Conservation (phyloP, 2,113 vertebrate genomes). For the Alligator mississippiensis region DNA sequence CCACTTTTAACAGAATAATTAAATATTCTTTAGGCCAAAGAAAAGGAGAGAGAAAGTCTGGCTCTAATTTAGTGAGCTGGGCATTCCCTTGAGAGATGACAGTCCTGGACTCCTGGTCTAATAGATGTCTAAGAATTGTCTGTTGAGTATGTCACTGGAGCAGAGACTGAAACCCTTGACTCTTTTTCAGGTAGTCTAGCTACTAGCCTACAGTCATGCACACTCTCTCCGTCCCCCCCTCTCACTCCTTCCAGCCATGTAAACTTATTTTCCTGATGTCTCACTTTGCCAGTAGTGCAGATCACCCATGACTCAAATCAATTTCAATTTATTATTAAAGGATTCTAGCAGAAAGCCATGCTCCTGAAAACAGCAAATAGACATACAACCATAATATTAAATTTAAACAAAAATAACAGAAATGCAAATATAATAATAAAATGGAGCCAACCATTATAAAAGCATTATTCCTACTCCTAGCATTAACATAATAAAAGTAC, state of each 20-base stretch:
- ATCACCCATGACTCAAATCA: background rate
- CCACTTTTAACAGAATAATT: background rate
- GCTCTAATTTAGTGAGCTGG: background rate
- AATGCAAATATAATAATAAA: too few species aligned
- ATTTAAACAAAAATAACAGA: too few species aligned
- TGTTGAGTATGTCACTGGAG: background rate
- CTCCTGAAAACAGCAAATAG: too few species aligned
- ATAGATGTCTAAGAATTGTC: background rate
- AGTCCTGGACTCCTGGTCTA: background rate
- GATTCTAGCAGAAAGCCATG: too few species aligned
- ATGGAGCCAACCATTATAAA: too few species aligned
- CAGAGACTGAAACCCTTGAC: background rate
- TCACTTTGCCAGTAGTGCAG: background rate
- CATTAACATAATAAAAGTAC: too few species aligned
- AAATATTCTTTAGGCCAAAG: background rate
- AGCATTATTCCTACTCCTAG: too few species aligned
- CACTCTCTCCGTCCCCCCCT: background rate
- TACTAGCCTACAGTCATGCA: background rate
- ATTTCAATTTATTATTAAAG: too few species aligned
- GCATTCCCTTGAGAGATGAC: accelerated
- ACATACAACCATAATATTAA: too few species aligned
- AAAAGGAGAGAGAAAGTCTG: background rate
- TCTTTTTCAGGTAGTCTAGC: too few species aligned
- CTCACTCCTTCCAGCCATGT: background rate
- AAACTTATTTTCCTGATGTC: background rate